Percentiles rank a stretch among this genome's conserved stretches.
Conservation (phyloP, 2,888 invertebrate genomes). For the Drosophila greeni region DNA sequence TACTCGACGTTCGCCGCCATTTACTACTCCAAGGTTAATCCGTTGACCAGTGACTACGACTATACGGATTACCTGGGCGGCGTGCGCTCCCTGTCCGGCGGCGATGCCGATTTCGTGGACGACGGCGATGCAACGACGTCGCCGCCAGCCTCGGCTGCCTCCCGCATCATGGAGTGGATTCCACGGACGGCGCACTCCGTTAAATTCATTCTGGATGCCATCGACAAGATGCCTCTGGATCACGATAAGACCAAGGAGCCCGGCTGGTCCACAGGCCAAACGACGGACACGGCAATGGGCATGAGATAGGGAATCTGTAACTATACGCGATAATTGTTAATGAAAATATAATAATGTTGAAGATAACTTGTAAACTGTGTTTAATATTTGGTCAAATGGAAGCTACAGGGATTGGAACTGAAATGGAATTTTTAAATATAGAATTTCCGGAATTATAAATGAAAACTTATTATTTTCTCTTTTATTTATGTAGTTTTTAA, state of each 20-base stretch:
- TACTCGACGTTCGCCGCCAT: slow-evolving; percentile 92
- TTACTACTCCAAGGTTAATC: slow-evolving; percentile 92
- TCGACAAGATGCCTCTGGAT: slow-evolving; percentile 76
- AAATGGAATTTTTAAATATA: no score
- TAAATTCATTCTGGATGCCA: slow-evolving; percentile 78
- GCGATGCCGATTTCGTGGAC: slow-evolving; percentile 76
- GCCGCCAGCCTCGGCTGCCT: slow-evolving; percentile 40
- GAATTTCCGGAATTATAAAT: no score
- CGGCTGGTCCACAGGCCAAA: slow-evolving; percentile 51
- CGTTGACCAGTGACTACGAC: slow-evolving; percentile 87
- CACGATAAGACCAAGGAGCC: slow-evolving; percentile 46
- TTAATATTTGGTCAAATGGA: not conserved
- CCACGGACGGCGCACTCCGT: slow-evolving; percentile 75
- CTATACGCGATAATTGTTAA: slow-evolving; percentile 30
- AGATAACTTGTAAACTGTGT: not conserved
- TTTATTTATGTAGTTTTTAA: no score
- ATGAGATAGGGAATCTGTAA: slow-evolving; percentile 36
- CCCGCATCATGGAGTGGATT: slow-evolving; percentile 67
- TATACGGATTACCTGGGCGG: slow-evolving; percentile 86
- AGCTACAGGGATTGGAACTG: no score
- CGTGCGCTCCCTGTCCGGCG: slow-evolving; percentile 81
- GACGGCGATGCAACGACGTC: slow-evolving; percentile 45
- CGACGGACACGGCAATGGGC: slow-evolving; percentile 14
- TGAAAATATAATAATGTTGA: slow-evolving; percentile 48
- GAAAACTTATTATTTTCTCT: no score